These are phyloP conservation scores for Caenorhabditis becei DNA, from an alignment of 2,888 invertebrate genomes.

Conservation along the genomic window DNA sequence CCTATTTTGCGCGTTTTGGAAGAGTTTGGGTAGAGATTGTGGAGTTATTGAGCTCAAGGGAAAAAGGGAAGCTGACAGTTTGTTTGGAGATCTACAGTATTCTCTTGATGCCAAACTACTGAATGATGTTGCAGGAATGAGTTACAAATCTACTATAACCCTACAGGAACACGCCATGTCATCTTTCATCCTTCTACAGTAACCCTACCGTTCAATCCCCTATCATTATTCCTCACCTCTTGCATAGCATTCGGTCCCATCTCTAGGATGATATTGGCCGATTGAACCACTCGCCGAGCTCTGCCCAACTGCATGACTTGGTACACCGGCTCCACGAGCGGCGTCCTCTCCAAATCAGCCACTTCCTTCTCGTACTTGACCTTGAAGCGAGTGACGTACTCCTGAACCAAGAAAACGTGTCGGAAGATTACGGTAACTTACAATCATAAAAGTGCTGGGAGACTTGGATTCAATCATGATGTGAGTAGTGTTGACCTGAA, in stretches of 20 bases:
- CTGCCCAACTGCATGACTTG: slow-evolving; percentile 13
- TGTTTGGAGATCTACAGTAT: too few species aligned
- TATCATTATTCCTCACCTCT: not conserved
- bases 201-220: not conserved
- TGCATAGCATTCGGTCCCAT: slow-evolving; percentile 25
- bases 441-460: slow-evolving; percentile 49
- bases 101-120: too few species aligned
- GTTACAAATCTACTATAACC: too few species aligned
- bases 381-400: slow-evolving; percentile 33
- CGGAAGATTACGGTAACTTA: not conserved
- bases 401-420: slow-evolving; percentile 1
- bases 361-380: slow-evolving; percentile 11
- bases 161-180: not conserved
- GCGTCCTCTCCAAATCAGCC: not conserved
- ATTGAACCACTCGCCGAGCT: slow-evolving; percentile 20
- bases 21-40: too few species aligned
- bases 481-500: not conserved
- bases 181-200: not conserved
- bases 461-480: too few species aligned
- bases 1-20: too few species aligned
- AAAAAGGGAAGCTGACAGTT: too few species aligned
- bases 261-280: not conserved
- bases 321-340: not conserved
- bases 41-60: too few species aligned
- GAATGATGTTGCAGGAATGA: too few species aligned